A percentile compares a stretch with the other conserved stretches of the same genome.
phyloP scores from a whole-genome alignment of 2,888 invertebrate species.

The Apotomis capreana region DNA sequence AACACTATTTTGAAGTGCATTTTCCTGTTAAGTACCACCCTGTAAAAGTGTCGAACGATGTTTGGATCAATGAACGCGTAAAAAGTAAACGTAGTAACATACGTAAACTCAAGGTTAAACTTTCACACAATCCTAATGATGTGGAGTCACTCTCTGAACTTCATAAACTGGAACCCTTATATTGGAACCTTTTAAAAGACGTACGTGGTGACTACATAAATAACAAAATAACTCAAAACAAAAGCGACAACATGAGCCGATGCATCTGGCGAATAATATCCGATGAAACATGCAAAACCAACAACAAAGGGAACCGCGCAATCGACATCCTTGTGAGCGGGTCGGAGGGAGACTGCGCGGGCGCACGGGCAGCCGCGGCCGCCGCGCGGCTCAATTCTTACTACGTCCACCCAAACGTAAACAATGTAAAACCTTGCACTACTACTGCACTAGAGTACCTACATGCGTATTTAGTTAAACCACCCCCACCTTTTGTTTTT shows the following conservation, averaged over 20 bases:
- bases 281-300: not conserved
- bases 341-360: not conserved
- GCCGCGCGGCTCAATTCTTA: not conserved
- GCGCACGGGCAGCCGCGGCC: not conserved
- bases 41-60: not conserved
- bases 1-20: constrained; percentile 1
- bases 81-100: not conserved
- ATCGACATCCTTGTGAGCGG: not conserved
- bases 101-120: not conserved
- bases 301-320: not conserved
- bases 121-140: constrained; percentile 2
- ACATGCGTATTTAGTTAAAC: not conserved
- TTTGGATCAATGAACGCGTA: not conserved
- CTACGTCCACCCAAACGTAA: not conserved
- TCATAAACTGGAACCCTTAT: not conserved
- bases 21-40: constrained; percentile 1
- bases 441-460: not conserved
- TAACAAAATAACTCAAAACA: not conserved
- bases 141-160: not conserved
- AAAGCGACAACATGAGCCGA: not conserved
- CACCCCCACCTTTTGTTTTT: not conserved
- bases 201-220: not conserved
- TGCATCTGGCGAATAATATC: not conserved
- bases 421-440: not conserved
- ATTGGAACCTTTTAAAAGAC: not conserved